These are phyloP conservation scores for Cynaeus angustus DNA, from an alignment of 2,888 invertebrate genomes.

Conservation along the genomic window DNA sequence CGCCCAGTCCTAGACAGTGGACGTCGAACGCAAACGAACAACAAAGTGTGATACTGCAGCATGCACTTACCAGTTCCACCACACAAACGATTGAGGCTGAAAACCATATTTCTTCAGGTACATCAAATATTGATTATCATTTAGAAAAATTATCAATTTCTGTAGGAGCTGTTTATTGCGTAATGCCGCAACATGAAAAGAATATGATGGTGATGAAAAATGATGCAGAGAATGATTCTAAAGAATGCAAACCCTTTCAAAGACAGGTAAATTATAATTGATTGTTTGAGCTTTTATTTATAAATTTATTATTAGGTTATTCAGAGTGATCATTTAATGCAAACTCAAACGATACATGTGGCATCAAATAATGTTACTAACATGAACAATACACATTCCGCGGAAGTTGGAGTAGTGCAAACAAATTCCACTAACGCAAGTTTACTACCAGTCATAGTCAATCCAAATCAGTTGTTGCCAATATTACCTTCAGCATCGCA, in stretches of 20 bases:
- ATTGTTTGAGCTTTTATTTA: background rate
- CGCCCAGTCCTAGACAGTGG: slow-evolving; percentile 79
- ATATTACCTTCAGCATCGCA: slow-evolving; percentile 76
- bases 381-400: slow-evolving; percentile 64
- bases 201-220: slow-evolving; percentile 80
- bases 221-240: slow-evolving; percentile 71
- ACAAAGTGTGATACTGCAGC: slow-evolving; percentile 68
- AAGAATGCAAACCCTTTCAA: slow-evolving; percentile 64
- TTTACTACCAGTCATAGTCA: slow-evolving; percentile 82
- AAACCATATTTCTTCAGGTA: slow-evolving; percentile 55
- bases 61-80: slow-evolving; percentile 65
- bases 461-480: slow-evolving; percentile 86
- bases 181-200: slow-evolving; percentile 74
- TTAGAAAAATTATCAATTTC: background rate
- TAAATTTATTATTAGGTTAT: slow-evolving; percentile 59
- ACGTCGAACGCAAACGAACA: slow-evolving; percentile 69
- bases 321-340: slow-evolving; percentile 66
- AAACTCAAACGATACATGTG: slow-evolving; percentile 62
- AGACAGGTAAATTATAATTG: slow-evolving; percentile 61
- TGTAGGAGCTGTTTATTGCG: slow-evolving; percentile 67
- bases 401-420: slow-evolving; percentile 70
- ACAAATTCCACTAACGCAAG: slow-evolving; percentile 61
- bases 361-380: slow-evolving; percentile 59
- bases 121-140: too few species aligned
- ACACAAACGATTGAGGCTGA: slow-evolving; percentile 60